Percentiles rank a stretch among this genome's conserved stretches.
phyloP scores from a whole-genome alignment of 2,888 invertebrate genomes.

The Netelia virgata region DNA sequence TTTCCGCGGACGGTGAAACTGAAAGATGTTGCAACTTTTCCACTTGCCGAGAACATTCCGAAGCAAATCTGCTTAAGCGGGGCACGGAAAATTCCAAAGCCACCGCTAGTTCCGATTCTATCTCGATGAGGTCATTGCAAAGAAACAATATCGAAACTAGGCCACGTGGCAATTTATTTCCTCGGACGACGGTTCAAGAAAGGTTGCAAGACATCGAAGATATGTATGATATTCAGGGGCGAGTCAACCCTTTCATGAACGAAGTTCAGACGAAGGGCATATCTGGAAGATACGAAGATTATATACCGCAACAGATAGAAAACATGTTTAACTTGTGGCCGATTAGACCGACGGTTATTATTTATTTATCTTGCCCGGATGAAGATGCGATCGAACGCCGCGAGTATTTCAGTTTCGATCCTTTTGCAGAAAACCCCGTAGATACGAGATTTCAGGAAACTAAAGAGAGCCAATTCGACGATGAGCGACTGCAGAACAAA shows the following conservation, averaged over 20 bases:
- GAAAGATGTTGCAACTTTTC: constrained; percentile 24
- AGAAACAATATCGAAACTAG: not conserved
- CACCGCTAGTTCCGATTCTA: constrained; percentile 1
- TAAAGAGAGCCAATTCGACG: constrained; percentile 57
- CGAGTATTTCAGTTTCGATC: constrained; percentile 80
- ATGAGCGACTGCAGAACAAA: constrained; percentile 83
- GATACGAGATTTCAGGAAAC: constrained; percentile 74
- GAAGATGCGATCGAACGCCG: constrained; percentile 84
- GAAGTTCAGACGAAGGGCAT: constrained; percentile 9
- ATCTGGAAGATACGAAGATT: constrained; percentile 51
- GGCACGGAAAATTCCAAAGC: constrained; percentile 5
- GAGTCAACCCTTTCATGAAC: constrained; percentile 36
- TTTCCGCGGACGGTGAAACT: not conserved
- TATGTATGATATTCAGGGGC: not conserved
- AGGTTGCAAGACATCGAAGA: not conserved
- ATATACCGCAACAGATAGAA: constrained; percentile 71
- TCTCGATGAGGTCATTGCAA: not conserved
- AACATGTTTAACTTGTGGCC: constrained; percentile 78
- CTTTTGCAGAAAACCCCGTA: constrained; percentile 74
- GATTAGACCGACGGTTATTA: constrained; percentile 86
- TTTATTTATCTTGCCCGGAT: constrained; percentile 87
- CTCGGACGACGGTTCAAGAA: constrained; percentile 25
- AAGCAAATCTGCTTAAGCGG: constrained; percentile 25
- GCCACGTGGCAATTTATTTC: constrained; percentile 28
- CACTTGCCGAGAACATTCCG: constrained; percentile 16